Base-by-base conservation (phyloP, 1,140 invertebrate species). In the Heterodera schachtii region DNA sequence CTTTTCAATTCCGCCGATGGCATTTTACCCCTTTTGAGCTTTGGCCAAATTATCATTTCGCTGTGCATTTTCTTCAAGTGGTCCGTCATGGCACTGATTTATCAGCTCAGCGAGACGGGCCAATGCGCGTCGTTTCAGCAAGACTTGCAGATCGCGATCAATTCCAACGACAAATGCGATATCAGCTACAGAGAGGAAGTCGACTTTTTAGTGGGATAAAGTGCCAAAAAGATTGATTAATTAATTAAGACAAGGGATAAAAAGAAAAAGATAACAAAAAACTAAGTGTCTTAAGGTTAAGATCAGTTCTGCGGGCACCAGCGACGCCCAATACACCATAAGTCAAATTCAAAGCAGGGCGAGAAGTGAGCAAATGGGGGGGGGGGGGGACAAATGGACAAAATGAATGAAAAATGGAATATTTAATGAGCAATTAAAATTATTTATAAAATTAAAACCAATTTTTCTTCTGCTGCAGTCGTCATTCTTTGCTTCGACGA, bases 11-110 rank as follows among this genome's bases (percentile, higher is more conserved):
- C 9, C 52, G 49, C 49, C 49, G 49, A 52, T 52, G 7, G 57
- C 11, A 16, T 16, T 60, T 60, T 3, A 4, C 57, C 9, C 3
- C 49, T 57, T 77, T 44, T 84, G 31, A 49, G 76, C 83, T 41
- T 81, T 83, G 71, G 57, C 16, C 71, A 69, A 70, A 84, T 80
- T 47, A n/a, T 85, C 11, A 80, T 85, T 31, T 49, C 31, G 31
- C 11, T 78, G 44, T 41, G 52, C 2, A 78, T 70, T 47, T 64
- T 64, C 21, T 57, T 47, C 57, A 82, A 81, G 31, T 60, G 49
- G 60, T 73, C 69, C 31, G 75, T 84, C 80, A 31, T 75, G 57
- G 57, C 57, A 64, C 19, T 64, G 57, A 64, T 64, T 19, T 64
- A 64, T 19, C 57, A 64, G 16, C 57, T 64, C 57, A 64, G 57